Base-by-base conservation (phyloP, 2,113 vertebrate species). In the Tilapia sparmanii region DNA sequence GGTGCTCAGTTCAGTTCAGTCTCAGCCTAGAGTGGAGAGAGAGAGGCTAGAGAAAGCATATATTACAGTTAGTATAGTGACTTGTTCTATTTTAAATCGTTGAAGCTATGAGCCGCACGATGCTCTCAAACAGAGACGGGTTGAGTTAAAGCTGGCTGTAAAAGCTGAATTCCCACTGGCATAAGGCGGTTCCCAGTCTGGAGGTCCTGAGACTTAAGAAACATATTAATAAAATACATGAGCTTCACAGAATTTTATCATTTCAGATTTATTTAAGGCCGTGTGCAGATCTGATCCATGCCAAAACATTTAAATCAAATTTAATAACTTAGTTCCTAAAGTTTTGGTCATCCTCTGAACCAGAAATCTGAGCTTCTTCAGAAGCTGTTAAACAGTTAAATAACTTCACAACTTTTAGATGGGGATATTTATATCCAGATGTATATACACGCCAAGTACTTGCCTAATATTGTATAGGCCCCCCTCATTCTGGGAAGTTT, bases 11-110 rank as follows among this genome's bases (percentile, higher is more conserved):
- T 95, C 93, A 91, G 93, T 94, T 94, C 93, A 91, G 92, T 94
- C 94, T 95, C 94, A 86, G 94, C 94, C 94, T 91, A 84, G 87
- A 93, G 90, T 91, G 83, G 78, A 86, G 92, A 89, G 92, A 92
- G 89, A 63, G 88, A 90, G 93, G 93, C 93, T 95, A 42, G 89
- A 94, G 92, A 92, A 90, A 92, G 91, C 91, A 88, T 95, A 93
- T 95, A 93, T 94, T 95, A 94, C 92, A 93, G 94, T 95, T 95
- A 95, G 94, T 93, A 90, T 95, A 94, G 95, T 96, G 95, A 96
- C 90, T 93, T 94, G 93, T 95, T 95, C 92, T 95, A 86, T 95
- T 93, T 93, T 95, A 93, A 91, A 93, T 66, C 24, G 86, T 91
- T 57, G 45, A 80, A 80, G 26, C 7, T 33, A 86, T 15, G 83